Conservation (phyloP, 2,888 invertebrate species). For the Eumerus sabulonum region DNA sequence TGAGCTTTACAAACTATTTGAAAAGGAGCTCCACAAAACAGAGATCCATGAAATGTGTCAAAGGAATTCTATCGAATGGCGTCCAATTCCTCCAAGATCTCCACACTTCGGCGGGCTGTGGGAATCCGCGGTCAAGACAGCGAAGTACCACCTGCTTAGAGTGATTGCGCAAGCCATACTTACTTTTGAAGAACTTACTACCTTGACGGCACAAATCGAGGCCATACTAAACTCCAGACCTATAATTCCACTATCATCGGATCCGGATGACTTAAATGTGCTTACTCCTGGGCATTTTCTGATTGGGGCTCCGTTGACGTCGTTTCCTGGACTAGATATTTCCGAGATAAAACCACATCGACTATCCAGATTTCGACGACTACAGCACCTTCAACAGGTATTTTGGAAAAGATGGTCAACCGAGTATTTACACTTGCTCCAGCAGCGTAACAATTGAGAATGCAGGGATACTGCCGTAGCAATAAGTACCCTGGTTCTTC, state of each 20-base stretch:
- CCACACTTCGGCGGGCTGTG: constrained; percentile 1
- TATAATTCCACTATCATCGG: constrained; percentile 9
- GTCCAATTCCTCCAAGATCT: background rate
- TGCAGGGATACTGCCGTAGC: too few species aligned
- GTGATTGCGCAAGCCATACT: constrained; percentile 1
- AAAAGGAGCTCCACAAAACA: background rate
- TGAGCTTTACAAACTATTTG: constrained; percentile 1
- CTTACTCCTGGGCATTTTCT: constrained; percentile 10
- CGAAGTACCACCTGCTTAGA: constrained; percentile 3
- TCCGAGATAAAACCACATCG: background rate
- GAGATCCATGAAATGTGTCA: background rate
- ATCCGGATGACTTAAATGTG: background rate
- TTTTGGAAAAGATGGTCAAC: constrained; percentile 1
- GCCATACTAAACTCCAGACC: constrained; percentile 10
- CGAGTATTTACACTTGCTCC: background rate
- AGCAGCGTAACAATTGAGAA: background rate
- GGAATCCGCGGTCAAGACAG: background rate
- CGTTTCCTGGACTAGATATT: constrained; percentile 7
- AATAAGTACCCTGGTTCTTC: too few species aligned
- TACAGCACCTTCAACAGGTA: constrained; percentile 12
- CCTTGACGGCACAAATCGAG: constrained; percentile 1
- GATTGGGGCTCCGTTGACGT: constrained; percentile 15
- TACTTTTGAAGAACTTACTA: constrained; percentile 6
- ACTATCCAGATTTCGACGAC: constrained; percentile 15
- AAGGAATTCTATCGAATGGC: background rate